Evolutionary conservation across 2,888 invertebrate species (phyloP).

Genomic region (Troides helena): DNA sequence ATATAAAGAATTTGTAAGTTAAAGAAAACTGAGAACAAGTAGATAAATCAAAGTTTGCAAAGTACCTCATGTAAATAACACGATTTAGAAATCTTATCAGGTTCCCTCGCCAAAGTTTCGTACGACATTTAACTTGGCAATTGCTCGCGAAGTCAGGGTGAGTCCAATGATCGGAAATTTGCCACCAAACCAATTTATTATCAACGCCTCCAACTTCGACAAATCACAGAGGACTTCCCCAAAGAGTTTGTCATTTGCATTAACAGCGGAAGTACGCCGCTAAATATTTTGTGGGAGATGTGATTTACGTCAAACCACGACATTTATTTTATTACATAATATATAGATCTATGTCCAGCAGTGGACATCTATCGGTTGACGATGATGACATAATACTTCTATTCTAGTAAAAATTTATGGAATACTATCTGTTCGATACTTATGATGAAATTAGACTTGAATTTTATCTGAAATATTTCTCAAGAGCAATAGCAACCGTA

Average conservation of each 20-base stretch:
- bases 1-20: no score
- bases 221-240: constrained; percentile 11
- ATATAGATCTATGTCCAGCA: no score
- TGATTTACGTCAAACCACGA: background rate
- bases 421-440: no score
- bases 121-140: constrained; percentile 26
- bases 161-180: constrained; percentile 19
- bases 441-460: no score
- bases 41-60: background rate
- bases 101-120: constrained; percentile 22
- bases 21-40: no score
- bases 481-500: no score
- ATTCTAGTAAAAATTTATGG: no score
- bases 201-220: constrained; percentile 15
- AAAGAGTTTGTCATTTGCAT: constrained; percentile 16
- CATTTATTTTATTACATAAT: background rate
- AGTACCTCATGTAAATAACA: constrained; percentile 1
- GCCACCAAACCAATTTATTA: constrained; percentile 25
- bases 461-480: no score
- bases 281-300: background rate
- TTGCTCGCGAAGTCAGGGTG: constrained; percentile 19
- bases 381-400: no score
- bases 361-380: no score
- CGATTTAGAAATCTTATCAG: constrained; percentile 13
- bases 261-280: constrained; percentile 14